A percentile compares a stretch with the other conserved stretches of the same genome.
phyloP scores from a whole-genome alignment of 2,888 invertebrate species.

The Chrysina gloriosa region DNA sequence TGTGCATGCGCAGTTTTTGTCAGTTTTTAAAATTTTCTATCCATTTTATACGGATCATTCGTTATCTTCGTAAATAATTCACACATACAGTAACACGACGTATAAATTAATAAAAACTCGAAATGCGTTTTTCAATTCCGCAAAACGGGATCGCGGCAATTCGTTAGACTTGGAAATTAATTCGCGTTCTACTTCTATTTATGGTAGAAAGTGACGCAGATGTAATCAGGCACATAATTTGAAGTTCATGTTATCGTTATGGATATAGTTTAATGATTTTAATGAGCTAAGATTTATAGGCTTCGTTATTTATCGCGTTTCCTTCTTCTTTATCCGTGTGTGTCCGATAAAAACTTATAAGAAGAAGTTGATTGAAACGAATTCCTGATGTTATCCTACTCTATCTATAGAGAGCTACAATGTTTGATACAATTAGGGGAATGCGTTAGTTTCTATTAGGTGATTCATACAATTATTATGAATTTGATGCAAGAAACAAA shows the following conservation, averaged over 20 bases:
- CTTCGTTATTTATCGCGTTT: not conserved
- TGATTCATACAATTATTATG: too few relatives aligned
- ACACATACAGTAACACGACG: not conserved
- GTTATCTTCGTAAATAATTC: not conserved
- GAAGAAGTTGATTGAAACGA: too few relatives aligned
- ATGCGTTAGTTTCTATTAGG: too few relatives aligned
- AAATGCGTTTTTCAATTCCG: not conserved
- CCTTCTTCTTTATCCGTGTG: not conserved
- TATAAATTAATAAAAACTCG: slow-evolving; percentile 12
- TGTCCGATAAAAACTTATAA: not conserved
- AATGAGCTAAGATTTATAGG: not conserved
- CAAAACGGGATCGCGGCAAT: not conserved
- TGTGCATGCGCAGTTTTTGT: too few relatives aligned
- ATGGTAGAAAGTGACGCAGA: slow-evolving; percentile 26
- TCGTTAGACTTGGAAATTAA: slow-evolving; percentile 9
- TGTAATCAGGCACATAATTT: slow-evolving; percentile 15
- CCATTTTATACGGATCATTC: not conserved
- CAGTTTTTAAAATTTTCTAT: too few relatives aligned
- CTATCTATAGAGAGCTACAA: too few relatives aligned
- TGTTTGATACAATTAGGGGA: too few relatives aligned
- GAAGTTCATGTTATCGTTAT: not conserved
- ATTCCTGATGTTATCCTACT: too few relatives aligned
- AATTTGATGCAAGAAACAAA: too few relatives aligned
- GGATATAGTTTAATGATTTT: not conserved
- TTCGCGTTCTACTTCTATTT: slow-evolving; percentile 14